Base-by-base conservation (phyloP, 1,140 invertebrate genomes). In the Steinernema khuongi region DNA sequence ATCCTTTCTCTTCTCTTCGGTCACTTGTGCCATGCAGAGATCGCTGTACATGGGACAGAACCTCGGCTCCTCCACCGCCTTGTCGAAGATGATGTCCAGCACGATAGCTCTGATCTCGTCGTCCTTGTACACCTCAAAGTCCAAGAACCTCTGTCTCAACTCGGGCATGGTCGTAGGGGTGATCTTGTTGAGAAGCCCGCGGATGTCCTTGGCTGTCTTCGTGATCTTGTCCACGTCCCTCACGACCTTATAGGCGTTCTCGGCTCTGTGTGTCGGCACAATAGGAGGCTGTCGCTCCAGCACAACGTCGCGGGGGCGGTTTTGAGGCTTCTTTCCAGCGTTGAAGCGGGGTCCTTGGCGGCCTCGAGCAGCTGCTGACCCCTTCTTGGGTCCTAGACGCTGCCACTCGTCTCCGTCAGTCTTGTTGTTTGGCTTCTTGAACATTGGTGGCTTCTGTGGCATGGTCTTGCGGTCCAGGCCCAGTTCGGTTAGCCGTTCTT, bases 41-140 rank as follows among this genome's bases (percentile, higher is more conserved):
- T 83, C 79, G 14, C 79, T 81, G 71, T 83, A 83, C 0, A 83
- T 73, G 17, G 82, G 67, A 68, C 81, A 83, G 73, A 85, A 83
- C 32, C 78, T 76, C 18, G 81, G 81, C 68, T 83, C 81, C 67
- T 83, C 81, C 1, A 83, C 83, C 7, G 81, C 81, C 68, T 83
- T 83, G 29, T 85, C 83, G 67, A 83, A 83, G 32, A 83, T 81
- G 29, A 83, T 67, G 68, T 79, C 74, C 28, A 82, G 80, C n/a
- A 79, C 72, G 31, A 77, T 78, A 17, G 33, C 67, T 50, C 41
- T 60, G 17, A 79, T 32, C 69, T 43, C 50, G 4, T 33, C 22
- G 43, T 83, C 71, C 1, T 68, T 31, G 29, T 79, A 31, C 18
- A 82, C 73, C 36, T 83, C 79, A 29, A 67, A 60, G 1, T 77